Evolutionary conservation across 2,888 invertebrate genomes (phyloP), one percentile per base, ranked within the genome.

Genomic region (Tyria jacobaeae): DNA sequence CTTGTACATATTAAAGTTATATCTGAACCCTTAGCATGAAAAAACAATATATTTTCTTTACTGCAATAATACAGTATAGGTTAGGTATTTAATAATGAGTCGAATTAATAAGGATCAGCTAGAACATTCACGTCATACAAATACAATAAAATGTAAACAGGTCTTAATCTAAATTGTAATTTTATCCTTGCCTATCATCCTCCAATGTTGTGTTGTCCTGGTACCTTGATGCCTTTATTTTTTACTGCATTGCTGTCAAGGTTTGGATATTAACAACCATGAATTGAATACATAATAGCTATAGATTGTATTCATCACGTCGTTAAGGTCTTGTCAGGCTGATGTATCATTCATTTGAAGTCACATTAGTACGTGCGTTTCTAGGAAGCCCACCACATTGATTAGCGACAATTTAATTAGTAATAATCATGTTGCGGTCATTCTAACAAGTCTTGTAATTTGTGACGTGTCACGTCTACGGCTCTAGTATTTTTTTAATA

Each of bases 191-290:
- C 67, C 41, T 62, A 62, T 60, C 58, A 62, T 61, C 58, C 60
- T 64, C 39, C 61, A 58, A 64, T 68, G 68, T 73, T 68, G 71
- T 78, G 75, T 63, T 52, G 53, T 57, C 60, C 60, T 76, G 59
- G 73, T 76, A 62, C 9, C 27, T 59, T 73, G 62, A 51, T 68
- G 50, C 61, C 72, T 77, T 76, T 78, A 80, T 83, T 84, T 75
- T 81, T 81, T 79, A 78, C 62, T 72, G 72, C 58, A 87, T 84
- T 85, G 82, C 83, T 81, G 86, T 84, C 89, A 90, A 89, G 90
- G 89, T 81, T 88, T 82, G 84, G 82, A 77, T 86, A 86, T 79
- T 75, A 80, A 83, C 75, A 79, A 83, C 75, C 76, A 79, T 77
- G 81, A 68, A 83, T 82, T 81, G 84, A 82, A 86, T 83, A 66